Base-by-base conservation (phyloP, 2,113 vertebrate species). In the Drymodes brunneopygia region DNA sequence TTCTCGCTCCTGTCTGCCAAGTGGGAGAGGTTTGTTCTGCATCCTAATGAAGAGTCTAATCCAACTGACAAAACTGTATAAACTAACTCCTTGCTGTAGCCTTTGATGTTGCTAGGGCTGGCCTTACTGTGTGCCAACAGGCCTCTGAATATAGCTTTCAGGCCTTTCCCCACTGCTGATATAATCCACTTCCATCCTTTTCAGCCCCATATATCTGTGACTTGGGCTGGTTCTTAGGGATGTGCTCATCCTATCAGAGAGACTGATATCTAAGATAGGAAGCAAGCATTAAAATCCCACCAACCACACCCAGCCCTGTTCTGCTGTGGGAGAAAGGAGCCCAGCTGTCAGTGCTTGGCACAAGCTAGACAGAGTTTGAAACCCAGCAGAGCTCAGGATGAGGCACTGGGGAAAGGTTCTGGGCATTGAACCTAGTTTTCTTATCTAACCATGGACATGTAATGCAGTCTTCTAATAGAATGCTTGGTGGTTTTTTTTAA, bases 1-100 rank as follows among this genome's bases (percentile, higher is more conserved):
- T 98, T 92, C 90, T 92, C 61, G 40, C 91, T 97, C 90, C 80
- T 92, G 77, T 90, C 96, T 98, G 97, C 97, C 88, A 93, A 78
- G 54, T 65, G 86, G 5, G 24, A 62, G 67, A 28, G 38, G 36
- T 78, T 91, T 95, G 61, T 86, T 65, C 69, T 94, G 98, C 97
- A 98, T 98, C 81, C 94, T 97, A 98, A 98, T 98, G 98, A 98
- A 93, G 95, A 58, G 48, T 42, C 28, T 24, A 64, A 84, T 95
- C 91, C 96, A 96, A 85, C 62, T 29, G 94, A 82, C 92, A 93
- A 10, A 89, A 48, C 77, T 95, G 21, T 57, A 77, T 81, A 70
- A 95, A 95, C 86, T 94, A 85, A 74, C 92, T 94, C 94, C 78
- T 82, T 94, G 66, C 95, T 97, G 88, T 81, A 36, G 90, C 80